These are phyloP conservation scores for Agrilus mali DNA, from an alignment of 2,888 invertebrate genomes.

Conservation along the genomic window DNA sequence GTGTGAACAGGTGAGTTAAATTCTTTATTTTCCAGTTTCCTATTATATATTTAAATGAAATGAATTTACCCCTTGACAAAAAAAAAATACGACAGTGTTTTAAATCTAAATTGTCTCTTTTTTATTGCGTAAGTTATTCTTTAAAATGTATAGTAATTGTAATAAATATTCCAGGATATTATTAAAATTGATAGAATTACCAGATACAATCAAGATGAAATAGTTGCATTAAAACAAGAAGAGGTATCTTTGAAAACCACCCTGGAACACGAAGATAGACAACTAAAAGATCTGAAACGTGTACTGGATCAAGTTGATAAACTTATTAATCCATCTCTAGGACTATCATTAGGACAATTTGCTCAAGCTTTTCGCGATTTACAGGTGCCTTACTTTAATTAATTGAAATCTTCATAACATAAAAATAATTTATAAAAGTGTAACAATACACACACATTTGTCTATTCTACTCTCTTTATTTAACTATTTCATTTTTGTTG, in stretches of 20 bases:
- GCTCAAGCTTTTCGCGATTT: slow-evolving; percentile 44
- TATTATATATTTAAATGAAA: not conserved
- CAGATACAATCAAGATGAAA: slow-evolving; percentile 64
- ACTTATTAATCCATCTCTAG: slow-evolving; percentile 38
- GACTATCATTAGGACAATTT: slow-evolving; percentile 44
- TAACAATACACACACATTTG: no score
- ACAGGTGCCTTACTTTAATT: slow-evolving; percentile 28
- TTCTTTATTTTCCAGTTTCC: not conserved
- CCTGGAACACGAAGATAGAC: slow-evolving; percentile 56
- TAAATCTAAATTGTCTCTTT: not conserved
- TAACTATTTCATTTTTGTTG: slow-evolving; percentile 1
- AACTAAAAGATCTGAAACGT: slow-evolving; percentile 57
- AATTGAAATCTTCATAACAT: slow-evolving; percentile 6
- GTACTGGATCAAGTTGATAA: slow-evolving; percentile 56
- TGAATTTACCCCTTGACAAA: no score
- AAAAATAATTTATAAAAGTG: no score
- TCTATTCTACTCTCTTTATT: no score
- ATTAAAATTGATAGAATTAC: slow-evolving; percentile 71
- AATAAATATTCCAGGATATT: slow-evolving; percentile 51
- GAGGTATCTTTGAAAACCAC: slow-evolving; percentile 53
- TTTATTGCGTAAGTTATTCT: no score
- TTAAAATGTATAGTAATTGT: not conserved
- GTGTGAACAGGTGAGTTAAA: slow-evolving; percentile 64
- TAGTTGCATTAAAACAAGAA: slow-evolving; percentile 70
- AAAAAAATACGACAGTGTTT: not conserved